Percentiles rank a stretch among this genome's conserved stretches.
Evolutionary conservation across 30 jellyfish, hydroid and myxozoan genomes (phyloP).

Genomic region (Pelagia noctiluca): DNA sequence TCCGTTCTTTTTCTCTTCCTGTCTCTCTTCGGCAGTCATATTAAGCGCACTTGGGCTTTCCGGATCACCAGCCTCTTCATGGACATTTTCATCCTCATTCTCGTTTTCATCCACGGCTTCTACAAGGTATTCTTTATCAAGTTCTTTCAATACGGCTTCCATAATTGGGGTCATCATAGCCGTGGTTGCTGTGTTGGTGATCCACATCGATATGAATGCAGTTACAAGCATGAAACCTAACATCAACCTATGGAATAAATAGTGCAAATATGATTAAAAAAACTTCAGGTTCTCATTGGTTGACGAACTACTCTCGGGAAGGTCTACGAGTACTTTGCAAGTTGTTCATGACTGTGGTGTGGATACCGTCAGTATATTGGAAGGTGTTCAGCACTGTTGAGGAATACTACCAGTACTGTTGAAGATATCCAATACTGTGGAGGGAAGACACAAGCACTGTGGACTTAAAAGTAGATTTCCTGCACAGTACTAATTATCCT

Average conservation of each 20-base stretch:
- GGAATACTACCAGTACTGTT: no score
- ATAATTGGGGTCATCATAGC: conserved; percentile 99
- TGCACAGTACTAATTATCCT: no score
- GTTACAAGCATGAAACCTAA: conserved; percentile 93
- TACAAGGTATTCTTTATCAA: conserved; percentile 70
- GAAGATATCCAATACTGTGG: no score
- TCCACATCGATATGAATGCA: conserved; percentile 98
- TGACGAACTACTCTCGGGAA: no score
- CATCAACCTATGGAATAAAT: conserved; percentile 31
- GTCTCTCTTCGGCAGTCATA: background rate
- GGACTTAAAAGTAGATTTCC: no score
- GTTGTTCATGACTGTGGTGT: no score
- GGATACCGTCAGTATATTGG: no score
- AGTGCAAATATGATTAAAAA: background rate
- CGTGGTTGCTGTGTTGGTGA: conserved; percentile 97
- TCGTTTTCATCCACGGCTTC: conserved; percentile 54
- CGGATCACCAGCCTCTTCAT: background rate
- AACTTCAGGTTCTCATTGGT: no score
- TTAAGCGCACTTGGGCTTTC: background rate
- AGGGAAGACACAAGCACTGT: no score
- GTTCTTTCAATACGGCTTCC: conserved; percentile 97
- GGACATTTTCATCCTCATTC: conserved; percentile 12
- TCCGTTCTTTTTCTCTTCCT: background rate
- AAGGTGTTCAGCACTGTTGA: no score
- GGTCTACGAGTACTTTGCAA: no score